Evolutionary conservation across 2,113 vertebrate genomes (phyloP), one percentile per base, ranked within the genome.

Genomic region (Promerops cafer): DNA sequence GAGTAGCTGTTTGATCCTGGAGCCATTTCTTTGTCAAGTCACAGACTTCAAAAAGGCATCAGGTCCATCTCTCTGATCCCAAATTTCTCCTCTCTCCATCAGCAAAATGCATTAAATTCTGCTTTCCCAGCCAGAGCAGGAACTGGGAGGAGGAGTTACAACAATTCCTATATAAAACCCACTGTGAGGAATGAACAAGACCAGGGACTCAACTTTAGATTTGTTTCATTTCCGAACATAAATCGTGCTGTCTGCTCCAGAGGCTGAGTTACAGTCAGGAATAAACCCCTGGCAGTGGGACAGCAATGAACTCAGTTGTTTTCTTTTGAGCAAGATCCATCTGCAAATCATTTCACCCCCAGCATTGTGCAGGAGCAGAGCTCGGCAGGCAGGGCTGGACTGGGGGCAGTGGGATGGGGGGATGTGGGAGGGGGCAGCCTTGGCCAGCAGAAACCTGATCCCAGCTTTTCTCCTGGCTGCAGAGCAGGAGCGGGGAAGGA

Each of bases 301-400:
- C 89, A 87, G 14, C 30, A 10, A 88, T 97, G 97, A 97, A 76
- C 90, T 94, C 66, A 97, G 64, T 87, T 97, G 97, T 97, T 97
- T 96, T 83, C 93, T 90, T 91, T 72, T 45, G 40, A 30, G 49
- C 83, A 18, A 35, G 66, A 63, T 10, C 92, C 95, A 97, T 96
- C 97, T 96, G 97, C 84, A 92, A 91, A 91, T 70, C 68, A 53
- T 97, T 97, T 93, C 39, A 24, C 44, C 87, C 93, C 89, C 93
- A 74, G 16, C 89, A 8, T 0, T 2, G 61, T 9, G 68, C 75
- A 45, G 89, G 4, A 26, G 79, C 61, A 6, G 84, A 42, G 79
- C 78, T 83, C 79, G 28, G 94, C 70, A 3, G 2, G 33, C 35
- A 22, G 37, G 45, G 57, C 86, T 27, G 1, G 37, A 12, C 8